A percentile compares a stretch with the other conserved stretches of the same genome.
Evolutionary conservation across 2,888 invertebrate genomes (phyloP).

Genomic region (Drosophila bunnanda): DNA sequence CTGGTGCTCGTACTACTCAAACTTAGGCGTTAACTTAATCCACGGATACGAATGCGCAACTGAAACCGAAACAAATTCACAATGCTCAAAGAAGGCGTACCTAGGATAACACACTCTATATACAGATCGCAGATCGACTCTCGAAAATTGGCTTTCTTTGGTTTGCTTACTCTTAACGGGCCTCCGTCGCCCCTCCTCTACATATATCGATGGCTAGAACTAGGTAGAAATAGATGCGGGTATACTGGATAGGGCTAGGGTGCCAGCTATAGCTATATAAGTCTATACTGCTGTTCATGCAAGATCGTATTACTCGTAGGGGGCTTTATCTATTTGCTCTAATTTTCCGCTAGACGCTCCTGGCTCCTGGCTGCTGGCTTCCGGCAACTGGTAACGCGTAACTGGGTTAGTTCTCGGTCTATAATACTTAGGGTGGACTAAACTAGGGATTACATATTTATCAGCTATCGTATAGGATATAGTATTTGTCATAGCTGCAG

Average conservation of each 20-base stretch:
- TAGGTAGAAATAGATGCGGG: slow-evolving; percentile 37
- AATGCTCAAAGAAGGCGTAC: slow-evolving; percentile 40
- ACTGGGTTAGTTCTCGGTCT: slow-evolving; percentile 48
- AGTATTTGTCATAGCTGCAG: slow-evolving; percentile 56
- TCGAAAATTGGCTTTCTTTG: slow-evolving; percentile 47
- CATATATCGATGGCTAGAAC: slow-evolving; percentile 29
- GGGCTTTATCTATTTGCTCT: slow-evolving; percentile 46
- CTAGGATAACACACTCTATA: slow-evolving; percentile 48
- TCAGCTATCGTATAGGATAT: slow-evolving; percentile 34
- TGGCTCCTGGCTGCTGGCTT: slow-evolving; percentile 19
- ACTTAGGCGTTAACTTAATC: slow-evolving; percentile 28
- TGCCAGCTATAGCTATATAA: slow-evolving; percentile 17
- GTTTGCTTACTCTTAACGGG: slow-evolving; percentile 39
- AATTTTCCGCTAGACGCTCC: slow-evolving; percentile 39
- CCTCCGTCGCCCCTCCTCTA: not conserved
- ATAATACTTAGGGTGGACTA: slow-evolving; percentile 61
- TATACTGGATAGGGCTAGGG: slow-evolving; percentile 11
- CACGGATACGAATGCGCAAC: slow-evolving; percentile 27
- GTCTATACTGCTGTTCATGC: slow-evolving; percentile 18
- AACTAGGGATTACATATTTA: slow-evolving; percentile 49
- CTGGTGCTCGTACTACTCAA: slow-evolving; percentile 13
- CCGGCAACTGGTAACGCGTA: slow-evolving; percentile 32
- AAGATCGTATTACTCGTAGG: slow-evolving; percentile 27
- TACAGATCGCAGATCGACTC: slow-evolving; percentile 32
- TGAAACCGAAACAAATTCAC: slow-evolving; percentile 41